Conservation (phyloP, 1,140 invertebrate species). For the Andricus grossulariae region DNA sequence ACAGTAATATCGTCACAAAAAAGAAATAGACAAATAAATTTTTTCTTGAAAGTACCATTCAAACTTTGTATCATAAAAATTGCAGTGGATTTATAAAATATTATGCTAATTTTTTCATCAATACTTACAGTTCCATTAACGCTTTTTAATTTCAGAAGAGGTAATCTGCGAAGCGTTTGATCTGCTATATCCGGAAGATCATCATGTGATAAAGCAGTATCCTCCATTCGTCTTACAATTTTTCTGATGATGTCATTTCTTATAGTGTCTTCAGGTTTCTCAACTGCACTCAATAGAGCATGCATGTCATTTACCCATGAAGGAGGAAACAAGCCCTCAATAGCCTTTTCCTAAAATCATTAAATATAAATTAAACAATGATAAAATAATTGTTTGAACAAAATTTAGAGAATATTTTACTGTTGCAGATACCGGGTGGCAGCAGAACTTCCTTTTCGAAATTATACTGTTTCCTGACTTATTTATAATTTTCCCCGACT, state of each 20-base stretch:
- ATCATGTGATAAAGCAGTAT: background rate
- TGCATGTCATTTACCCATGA: constrained; percentile 9
- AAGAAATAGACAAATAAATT: no score
- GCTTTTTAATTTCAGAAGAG: background rate
- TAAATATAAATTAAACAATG: background rate
- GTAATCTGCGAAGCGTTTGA: background rate
- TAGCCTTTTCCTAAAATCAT: background rate
- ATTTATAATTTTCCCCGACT: no score
- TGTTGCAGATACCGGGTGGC: no score
- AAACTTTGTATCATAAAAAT: no score
- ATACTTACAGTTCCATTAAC: constrained; percentile 6
- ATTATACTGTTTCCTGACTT: no score
- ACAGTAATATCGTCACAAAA: no score
- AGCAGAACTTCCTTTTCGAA: no score
- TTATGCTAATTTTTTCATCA: background rate
- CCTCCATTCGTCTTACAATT: constrained; percentile 23
- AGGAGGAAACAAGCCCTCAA: background rate
- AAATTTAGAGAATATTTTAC: no score
- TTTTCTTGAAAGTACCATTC: no score
- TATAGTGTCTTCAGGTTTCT: background rate
- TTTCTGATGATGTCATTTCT: constrained; percentile 22
- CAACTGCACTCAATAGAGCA: background rate
- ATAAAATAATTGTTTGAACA: background rate
- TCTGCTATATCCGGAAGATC: background rate
- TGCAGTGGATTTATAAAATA: background rate